These are phyloP conservation scores for Octodon degus DNA, from an alignment of 2,113 vertebrate species.

Conservation along the genomic window DNA sequence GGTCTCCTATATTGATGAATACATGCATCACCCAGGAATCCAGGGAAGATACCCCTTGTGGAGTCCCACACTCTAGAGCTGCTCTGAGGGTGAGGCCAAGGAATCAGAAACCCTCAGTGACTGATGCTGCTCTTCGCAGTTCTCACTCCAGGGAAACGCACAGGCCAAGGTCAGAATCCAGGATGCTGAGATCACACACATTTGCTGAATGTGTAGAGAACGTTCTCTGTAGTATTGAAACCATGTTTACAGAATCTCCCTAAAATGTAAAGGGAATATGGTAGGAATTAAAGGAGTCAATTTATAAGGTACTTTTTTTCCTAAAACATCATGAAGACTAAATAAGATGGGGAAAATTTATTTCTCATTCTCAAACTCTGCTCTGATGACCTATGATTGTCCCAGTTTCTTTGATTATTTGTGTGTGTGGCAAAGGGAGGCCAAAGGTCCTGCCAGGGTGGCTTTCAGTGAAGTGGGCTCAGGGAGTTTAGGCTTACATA, in stretches of 20 bases:
- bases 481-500: not conserved
- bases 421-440: not conserved
- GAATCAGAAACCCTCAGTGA: not conserved
- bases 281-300: not conserved
- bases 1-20: not conserved
- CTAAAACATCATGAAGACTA: not conserved
- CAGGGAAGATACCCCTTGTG: not conserved
- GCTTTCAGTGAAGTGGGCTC: not conserved
- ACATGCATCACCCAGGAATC: too few relatives aligned
- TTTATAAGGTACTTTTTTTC: not conserved
- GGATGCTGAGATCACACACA: not conserved
- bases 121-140: not conserved
- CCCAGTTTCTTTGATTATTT: not conserved
- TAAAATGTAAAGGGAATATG: not conserved
- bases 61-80: not conserved
- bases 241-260: not conserved
- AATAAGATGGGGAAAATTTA: not conserved
- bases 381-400: not conserved
- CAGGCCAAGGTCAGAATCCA: not conserved
- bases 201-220: not conserved
- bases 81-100: not conserved
- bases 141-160: not conserved
- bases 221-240: not conserved
- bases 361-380: not conserved
- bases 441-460: not conserved